phyloP scores from a whole-genome alignment of 1,140 invertebrate species.

The Medauroidea extradentata region DNA sequence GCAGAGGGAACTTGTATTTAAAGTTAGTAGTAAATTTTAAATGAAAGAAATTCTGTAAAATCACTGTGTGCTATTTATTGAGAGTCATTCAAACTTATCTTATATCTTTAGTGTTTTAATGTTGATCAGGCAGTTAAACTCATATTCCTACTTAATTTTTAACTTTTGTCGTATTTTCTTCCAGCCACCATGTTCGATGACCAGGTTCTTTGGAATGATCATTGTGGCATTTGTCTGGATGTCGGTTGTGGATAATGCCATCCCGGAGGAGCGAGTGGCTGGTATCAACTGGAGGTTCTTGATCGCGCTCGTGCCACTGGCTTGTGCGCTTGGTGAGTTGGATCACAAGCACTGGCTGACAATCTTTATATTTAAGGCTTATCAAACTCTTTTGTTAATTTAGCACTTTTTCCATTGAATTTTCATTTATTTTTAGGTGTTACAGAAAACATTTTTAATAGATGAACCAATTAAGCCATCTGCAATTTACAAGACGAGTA shows the following conservation, averaged over 20 bases:
- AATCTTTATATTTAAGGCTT: not conserved
- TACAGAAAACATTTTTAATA: too few species aligned
- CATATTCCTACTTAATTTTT: too few species aligned
- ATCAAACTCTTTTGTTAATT: not conserved
- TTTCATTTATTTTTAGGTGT: not conserved
- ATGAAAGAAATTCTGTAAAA: too few species aligned
- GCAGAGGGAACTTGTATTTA: too few species aligned
- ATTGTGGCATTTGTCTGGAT: conserved; percentile 77
- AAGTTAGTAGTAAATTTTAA: too few species aligned
- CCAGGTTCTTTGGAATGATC: conserved; percentile 70
- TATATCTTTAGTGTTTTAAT: too few species aligned
- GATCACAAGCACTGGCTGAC: too few species aligned
- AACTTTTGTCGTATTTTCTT: conserved; percentile 35
- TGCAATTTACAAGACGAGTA: too few species aligned
- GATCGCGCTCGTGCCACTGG: conserved; percentile 65
- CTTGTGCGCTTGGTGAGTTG: conserved; percentile 70
- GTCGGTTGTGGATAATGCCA: conserved; percentile 64
- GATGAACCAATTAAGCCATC: too few species aligned
- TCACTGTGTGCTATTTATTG: too few species aligned
- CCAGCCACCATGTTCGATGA: conserved; percentile 72
- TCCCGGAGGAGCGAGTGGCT: conserved; percentile 68
- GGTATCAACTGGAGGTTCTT: conserved; percentile 66
- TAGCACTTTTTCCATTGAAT: not conserved
- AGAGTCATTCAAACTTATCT: too few species aligned
- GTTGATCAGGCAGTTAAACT: too few species aligned